These are phyloP conservation scores for Varecia variegata DNA, from an alignment of 2,797 vertebrate species.

Conservation along the genomic window DNA sequence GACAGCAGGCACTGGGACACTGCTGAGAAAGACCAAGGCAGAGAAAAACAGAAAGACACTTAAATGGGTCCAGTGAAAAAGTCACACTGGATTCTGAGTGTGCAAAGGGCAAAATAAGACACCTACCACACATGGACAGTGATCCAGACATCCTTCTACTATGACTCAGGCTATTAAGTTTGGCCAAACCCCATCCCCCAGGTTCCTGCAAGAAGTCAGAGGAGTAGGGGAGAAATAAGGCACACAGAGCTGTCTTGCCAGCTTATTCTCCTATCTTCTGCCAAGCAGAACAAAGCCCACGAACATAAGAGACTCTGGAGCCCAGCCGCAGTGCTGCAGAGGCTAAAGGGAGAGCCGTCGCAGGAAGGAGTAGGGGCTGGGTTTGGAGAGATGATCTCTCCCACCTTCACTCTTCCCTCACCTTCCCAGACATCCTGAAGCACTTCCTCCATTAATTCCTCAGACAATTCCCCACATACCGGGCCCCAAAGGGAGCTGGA, in stretches of 20 bases:
- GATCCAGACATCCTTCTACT: constrained; percentile 2
- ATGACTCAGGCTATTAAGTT: constrained; percentile 30
- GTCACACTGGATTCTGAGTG: background rate
- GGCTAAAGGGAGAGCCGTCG: background rate
- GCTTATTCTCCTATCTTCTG: background rate
- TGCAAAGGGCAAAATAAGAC: constrained; percentile 26
- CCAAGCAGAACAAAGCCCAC: background rate
- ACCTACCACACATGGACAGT: background rate
- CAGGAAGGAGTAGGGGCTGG: background rate
- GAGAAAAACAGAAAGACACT: background rate
- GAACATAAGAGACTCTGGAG: background rate
- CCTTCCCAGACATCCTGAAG: constrained; percentile 1
- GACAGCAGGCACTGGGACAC: background rate
- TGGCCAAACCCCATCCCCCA: background rate
- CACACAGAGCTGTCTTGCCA: background rate
- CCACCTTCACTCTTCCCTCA: background rate
- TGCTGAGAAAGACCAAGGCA: background rate
- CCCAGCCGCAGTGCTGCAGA: background rate
- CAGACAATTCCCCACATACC: background rate
- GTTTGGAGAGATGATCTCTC: background rate
- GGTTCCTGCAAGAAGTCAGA: background rate
- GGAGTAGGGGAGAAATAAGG: background rate
- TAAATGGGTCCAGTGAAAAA: background rate
- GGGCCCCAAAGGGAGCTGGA: background rate
- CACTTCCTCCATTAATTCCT: background rate